Evolutionary conservation across 2,888 invertebrate species (phyloP), one percentile per base, ranked within the genome.

Genomic region (Dendrolimus pini): DNA sequence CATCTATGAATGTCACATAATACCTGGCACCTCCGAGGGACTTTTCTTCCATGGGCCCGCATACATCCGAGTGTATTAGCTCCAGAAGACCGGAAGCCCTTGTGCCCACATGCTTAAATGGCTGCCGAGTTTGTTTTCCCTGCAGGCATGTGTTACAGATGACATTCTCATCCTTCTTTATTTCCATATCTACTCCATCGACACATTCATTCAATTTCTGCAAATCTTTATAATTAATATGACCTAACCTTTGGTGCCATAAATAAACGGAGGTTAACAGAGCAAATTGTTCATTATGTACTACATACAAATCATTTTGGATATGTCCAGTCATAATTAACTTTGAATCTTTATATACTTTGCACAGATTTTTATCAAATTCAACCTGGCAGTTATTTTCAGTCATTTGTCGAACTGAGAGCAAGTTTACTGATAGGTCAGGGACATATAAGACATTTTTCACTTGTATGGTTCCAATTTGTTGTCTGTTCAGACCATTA

Each of bases 11-110:
- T 0, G 58, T 9, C 9, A 61, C 41, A 56, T 57, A 58, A 41
- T 60, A 62, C 13, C 56, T 55, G 10, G 59, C 54, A 9, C 60
- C 60, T 10, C 60, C 60, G 13, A 60, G 7, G 7, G 60, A 58
- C 9, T n/a, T 14, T 12, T 41, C 52, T 41, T 60, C 53, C 59
- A 62, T 59, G 1, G 59, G 60, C 9, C 62, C 62, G 42, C 60
- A 60, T 9, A 55, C 42, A 56, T 62, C 62, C 0, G 41, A 52
- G 52, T 59, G 61, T 7, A 59, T 56, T 10, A 59, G 9, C n/a
- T 61, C 59, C 41, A 47, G 47, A 9, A 47, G 47, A 47, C 47
- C 10, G 10, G 47, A 9, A 9, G 47, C 47, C 9, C 47, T 9
- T 9, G 47, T 9, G 47, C 47, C 47, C 10, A 9, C 47, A 47